Evolutionary conservation across 2,888 invertebrate species (phyloP), one percentile per base, ranked within the genome.

Genomic region (Ophonus ardosiacus): DNA sequence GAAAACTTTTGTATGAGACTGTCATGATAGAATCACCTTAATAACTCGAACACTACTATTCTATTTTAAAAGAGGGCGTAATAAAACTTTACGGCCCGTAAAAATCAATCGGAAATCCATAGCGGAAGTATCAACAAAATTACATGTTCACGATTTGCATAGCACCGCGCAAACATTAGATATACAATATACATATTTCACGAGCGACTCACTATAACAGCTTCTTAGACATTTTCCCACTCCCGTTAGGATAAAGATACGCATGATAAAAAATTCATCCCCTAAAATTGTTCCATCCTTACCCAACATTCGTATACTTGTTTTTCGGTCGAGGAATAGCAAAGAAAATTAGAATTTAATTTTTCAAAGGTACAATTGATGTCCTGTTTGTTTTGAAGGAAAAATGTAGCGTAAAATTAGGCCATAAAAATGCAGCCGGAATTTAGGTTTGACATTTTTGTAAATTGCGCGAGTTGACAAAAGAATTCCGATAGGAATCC

Each of bases 61-160:
- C 65, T 38, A 68, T 68, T 68, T 38, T 51, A 74, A 74, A 74
- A 51, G 6, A 18, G 74, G n/a, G 40, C 51, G 13, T 21, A 74
- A 56, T 74, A 74, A 74, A 74, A 74, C 43, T 43, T 74, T 74
- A 74, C 17, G 40, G 13, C 15, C 74, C 56, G 51, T 74, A 74
- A 74, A 74, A 74, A 74, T 74, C 74, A 74, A 74, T 74, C 51
- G 43, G 18, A 74, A 74, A 74, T 74, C 74, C 43, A 74, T 74
- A 43, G 43, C 13, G 51, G 74, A 43, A 71, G 18, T 74, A 74
- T 71, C 71, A 71, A 74, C 74, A 74, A 74, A 74, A 74, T 74
- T 74, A 74, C 74, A 51, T 18, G 43, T 8, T 74, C 56, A 13
- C 74, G 74, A 56, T 74, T 21, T 74, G 43, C 21, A 51, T 38